These are phyloP conservation scores for Tor tambroides DNA, from an alignment of 2,113 vertebrate species.

Conservation along the genomic window DNA sequence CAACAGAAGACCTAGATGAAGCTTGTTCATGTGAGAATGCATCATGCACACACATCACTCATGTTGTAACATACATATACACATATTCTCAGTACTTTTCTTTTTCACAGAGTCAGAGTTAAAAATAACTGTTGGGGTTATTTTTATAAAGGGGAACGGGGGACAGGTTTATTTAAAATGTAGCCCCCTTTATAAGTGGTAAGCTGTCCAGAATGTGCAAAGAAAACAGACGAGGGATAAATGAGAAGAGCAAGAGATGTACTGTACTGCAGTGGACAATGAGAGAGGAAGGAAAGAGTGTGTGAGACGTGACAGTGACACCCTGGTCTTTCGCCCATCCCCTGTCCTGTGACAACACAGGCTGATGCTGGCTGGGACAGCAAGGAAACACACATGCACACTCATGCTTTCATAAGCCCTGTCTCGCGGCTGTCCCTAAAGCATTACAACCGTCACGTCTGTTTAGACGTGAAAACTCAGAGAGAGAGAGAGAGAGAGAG, in stretches of 20 bases:
- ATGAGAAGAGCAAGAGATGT: neutral
- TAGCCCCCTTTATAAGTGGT: neutral
- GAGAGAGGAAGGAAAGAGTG: conserved; percentile 28
- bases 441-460: conserved; percentile 13
- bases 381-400: conserved; percentile 30
- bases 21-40: neutral
- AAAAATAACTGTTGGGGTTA: neutral
- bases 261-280: conserved; percentile 8
- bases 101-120: neutral
- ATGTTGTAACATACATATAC: neutral
- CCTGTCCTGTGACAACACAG: conserved; percentile 60
- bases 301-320: conserved; percentile 54
- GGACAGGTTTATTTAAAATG: neutral
- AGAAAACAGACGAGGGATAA: neutral
- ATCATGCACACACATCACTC: neutral
- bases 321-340: conserved; percentile 49
- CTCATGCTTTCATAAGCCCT: conserved; percentile 18
- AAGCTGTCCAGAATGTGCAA: conserved; percentile 5
- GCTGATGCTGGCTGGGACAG: conserved; percentile 14
- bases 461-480: neutral
- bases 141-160: conserved; percentile 5
- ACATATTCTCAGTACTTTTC: neutral
- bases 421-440: neutral
- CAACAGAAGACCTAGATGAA: neutral
- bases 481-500: neutral